Conservation (phyloP, 2,888 invertebrate species). For the Megamerina dolium region DNA sequence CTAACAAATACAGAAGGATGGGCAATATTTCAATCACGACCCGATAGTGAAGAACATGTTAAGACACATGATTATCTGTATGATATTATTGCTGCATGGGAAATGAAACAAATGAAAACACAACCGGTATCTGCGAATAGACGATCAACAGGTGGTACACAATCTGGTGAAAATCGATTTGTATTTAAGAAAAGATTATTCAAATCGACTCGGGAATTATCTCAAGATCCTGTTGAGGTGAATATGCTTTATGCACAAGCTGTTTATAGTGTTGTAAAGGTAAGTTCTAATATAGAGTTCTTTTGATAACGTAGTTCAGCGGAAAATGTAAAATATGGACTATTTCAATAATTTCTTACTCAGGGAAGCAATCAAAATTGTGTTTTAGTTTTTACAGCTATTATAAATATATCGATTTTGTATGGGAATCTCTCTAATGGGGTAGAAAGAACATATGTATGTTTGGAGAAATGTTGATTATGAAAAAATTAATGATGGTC, state of each 20-base stretch:
- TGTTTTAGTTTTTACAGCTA: too few relatives aligned
- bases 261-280: conserved; percentile 91
- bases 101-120: conserved; percentile 61
- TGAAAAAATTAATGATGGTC: too few relatives aligned
- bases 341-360: too few relatives aligned
- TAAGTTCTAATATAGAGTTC: conserved; percentile 43
- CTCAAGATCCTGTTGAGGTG: conserved; percentile 92
- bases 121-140: conserved; percentile 53
- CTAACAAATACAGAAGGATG: conserved; percentile 82
- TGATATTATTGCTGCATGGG: conserved; percentile 93
- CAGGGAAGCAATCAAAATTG: too few relatives aligned
- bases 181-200: conserved; percentile 88
- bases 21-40: conserved; percentile 88
- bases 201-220: conserved; percentile 79
- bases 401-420: too few relatives aligned
- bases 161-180: conserved; percentile 84
- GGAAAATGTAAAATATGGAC: too few relatives aligned
- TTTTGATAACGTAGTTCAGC: too few relatives aligned
- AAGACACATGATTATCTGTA: conserved; percentile 86
- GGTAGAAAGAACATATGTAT: too few relatives aligned
- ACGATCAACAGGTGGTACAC: conserved; percentile 61
- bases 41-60: conserved; percentile 84
- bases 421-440: too few relatives aligned
- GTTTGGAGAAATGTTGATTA: too few relatives aligned
- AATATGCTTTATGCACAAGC: conserved; percentile 92